Evolutionary conservation across 2,888 invertebrate genomes (phyloP).

Genomic region (Sepiola atlantica): DNA sequence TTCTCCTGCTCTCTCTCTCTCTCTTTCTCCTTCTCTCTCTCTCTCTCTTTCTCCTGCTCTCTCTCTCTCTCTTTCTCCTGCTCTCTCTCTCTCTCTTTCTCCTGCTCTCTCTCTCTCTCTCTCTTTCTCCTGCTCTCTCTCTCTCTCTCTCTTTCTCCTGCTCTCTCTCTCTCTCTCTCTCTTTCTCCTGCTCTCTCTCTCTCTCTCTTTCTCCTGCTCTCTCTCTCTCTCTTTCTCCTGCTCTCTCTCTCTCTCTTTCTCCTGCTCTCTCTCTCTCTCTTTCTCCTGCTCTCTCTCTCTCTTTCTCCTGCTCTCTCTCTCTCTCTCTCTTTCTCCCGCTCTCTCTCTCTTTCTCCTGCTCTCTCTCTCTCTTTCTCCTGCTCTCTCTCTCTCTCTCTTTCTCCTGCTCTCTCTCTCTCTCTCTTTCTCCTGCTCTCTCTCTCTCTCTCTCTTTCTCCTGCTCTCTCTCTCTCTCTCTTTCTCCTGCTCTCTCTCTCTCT

Average conservation of each 20-base stretch:
- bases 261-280: neutral
- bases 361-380: neutral
- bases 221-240: neutral
- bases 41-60: neutral
- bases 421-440: neutral
- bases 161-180: neutral
- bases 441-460: neutral
- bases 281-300: too few species aligned
- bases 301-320: too few species aligned
- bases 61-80: neutral
- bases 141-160: neutral
- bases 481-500: neutral
- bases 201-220: neutral
- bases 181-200: neutral
- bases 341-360: neutral
- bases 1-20: neutral
- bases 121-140: neutral
- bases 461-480: neutral
- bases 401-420: neutral
- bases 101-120: neutral
- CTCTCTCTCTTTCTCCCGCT: neutral
- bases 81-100: too few species aligned
- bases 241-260: neutral
- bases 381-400: neutral
- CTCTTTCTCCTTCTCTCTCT: neutral